A percentile compares a stretch with the other conserved stretches of the same genome.
phyloP scores from a whole-genome alignment of 1,140 invertebrate genomes.

The Drosophila subobscura region DNA sequence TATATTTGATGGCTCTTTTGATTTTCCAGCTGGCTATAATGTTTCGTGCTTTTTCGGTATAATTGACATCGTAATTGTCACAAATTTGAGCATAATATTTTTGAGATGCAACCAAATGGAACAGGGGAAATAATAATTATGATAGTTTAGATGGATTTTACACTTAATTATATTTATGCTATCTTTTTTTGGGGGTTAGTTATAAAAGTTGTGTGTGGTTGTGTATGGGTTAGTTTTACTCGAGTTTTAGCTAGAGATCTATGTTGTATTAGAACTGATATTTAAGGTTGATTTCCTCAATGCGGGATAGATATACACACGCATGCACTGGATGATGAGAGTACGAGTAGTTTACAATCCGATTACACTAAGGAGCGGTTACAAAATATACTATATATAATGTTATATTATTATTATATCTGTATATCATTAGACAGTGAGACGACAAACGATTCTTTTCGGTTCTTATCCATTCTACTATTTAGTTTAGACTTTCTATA shows the following conservation, averaged over 20 bases:
- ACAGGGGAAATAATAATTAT: not conserved
- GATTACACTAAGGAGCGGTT: slow-evolving; percentile 52
- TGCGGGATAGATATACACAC: slow-evolving; percentile 21
- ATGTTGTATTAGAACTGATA: slow-evolving; percentile 54
- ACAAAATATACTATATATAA: slow-evolving; percentile 53
- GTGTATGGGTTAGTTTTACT: slow-evolving; percentile 44
- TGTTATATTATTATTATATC: slow-evolving; percentile 12
- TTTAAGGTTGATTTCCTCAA: slow-evolving; percentile 47
- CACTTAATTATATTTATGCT: slow-evolving; percentile 37
- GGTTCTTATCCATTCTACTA: not conserved
- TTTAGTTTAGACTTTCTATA: not conserved
- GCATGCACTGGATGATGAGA: slow-evolving; percentile 17
- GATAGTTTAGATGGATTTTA: slow-evolving; percentile 3
- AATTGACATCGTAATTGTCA: slow-evolving; percentile 60
- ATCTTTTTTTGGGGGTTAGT: slow-evolving; percentile 15
- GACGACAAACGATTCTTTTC: slow-evolving; percentile 1
- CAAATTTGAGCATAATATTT: slow-evolving; percentile 10
- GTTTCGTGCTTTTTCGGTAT: slow-evolving; percentile 20
- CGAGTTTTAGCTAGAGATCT: slow-evolving; percentile 36
- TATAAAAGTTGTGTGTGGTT: slow-evolving; percentile 51
- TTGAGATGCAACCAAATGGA: slow-evolving; percentile 2
- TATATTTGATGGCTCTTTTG: slow-evolving; percentile 4
- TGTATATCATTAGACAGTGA: slow-evolving; percentile 36
- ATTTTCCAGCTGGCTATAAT: slow-evolving; percentile 4
- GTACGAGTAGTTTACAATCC: slow-evolving; percentile 54